Evolutionary conservation across 2,888 invertebrate genomes (phyloP).

Genomic region (Nematopogon swammerdamellus): DNA sequence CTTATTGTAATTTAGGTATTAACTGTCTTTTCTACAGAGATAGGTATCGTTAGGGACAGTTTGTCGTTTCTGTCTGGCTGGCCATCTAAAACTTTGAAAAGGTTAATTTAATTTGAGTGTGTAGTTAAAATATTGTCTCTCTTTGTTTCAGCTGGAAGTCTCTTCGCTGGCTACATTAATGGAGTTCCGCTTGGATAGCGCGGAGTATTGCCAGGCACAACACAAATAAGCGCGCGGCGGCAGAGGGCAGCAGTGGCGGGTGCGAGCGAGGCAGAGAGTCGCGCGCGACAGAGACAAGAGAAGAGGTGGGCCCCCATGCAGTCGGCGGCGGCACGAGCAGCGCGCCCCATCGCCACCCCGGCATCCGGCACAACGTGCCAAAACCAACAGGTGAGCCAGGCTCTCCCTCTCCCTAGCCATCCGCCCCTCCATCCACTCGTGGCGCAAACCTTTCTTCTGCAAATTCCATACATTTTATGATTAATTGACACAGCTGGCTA

Average conservation of each 20-base stretch:
- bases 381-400: constrained; percentile 22
- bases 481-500: too few species aligned
- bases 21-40: too few species aligned
- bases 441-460: too few species aligned
- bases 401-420: too few species aligned
- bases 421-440: too few species aligned
- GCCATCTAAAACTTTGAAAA: too few species aligned
- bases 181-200: constrained; percentile 98
- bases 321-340: constrained; percentile 21
- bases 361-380: constrained; percentile 32
- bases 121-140: too few species aligned
- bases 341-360: constrained; percentile 19
- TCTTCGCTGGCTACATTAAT: constrained; percentile 91
- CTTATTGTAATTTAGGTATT: too few species aligned
- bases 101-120: too few species aligned
- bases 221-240: constrained; percentile 76
- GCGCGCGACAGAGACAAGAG: constrained; percentile 15
- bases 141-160: constrained; percentile 73
- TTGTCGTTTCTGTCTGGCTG: too few species aligned
- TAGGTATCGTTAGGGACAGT: too few species aligned
- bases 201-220: constrained; percentile 98
- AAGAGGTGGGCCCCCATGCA: constrained; percentile 34
- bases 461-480: too few species aligned
- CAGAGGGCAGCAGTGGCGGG: constrained; percentile 23
- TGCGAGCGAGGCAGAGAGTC: constrained; percentile 23